These are phyloP conservation scores for Trematomus bernacchii DNA, from an alignment of 2,797 vertebrate genomes.

Conservation along the genomic window DNA sequence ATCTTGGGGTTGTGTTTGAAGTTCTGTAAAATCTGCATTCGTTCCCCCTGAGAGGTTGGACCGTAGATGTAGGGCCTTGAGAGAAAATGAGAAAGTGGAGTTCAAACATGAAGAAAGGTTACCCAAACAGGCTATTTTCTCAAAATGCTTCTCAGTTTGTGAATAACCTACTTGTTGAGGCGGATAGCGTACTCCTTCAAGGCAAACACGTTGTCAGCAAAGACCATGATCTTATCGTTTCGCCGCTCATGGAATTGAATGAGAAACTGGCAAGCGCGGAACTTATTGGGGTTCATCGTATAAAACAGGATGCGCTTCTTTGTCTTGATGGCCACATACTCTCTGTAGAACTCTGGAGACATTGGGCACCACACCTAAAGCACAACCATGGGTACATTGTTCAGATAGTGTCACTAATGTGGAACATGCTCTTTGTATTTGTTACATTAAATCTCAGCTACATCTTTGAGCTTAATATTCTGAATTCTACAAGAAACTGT, in stretches of 20 bases:
- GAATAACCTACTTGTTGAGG: slow-evolving; percentile 92
- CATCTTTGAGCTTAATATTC: no score
- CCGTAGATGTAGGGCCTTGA: slow-evolving; percentile 96
- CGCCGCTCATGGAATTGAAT: slow-evolving; percentile 97
- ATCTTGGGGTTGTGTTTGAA: slow-evolving; percentile 99
- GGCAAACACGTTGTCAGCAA: slow-evolving; percentile 98
- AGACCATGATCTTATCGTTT: slow-evolving; percentile 99
- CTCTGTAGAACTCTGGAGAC: slow-evolving; percentile 98
- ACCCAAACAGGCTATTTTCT: not conserved
- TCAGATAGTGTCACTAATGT: not conserved
- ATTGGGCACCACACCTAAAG: slow-evolving; percentile 98
- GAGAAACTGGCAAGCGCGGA: slow-evolving; percentile 98
- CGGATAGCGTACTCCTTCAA: slow-evolving; percentile 97
- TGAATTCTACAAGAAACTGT: no score
- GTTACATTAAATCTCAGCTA: not conserved
- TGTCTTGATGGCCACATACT: slow-evolving; percentile 97
- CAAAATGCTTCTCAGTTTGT: not conserved
- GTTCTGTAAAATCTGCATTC: slow-evolving; percentile 99
- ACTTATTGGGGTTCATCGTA: slow-evolving; percentile 99
- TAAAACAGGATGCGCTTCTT: slow-evolving; percentile 97
- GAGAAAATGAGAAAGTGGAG: slow-evolving; percentile 22
- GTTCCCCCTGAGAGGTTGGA: slow-evolving; percentile 96
- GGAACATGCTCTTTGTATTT: not conserved
- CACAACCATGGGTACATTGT: slow-evolving; percentile 2
- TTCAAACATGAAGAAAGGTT: not conserved